Evolutionary conservation across 2,113 vertebrate genomes (phyloP), one percentile per base, ranked within the genome.

Genomic region (Festucalex cinctus): DNA sequence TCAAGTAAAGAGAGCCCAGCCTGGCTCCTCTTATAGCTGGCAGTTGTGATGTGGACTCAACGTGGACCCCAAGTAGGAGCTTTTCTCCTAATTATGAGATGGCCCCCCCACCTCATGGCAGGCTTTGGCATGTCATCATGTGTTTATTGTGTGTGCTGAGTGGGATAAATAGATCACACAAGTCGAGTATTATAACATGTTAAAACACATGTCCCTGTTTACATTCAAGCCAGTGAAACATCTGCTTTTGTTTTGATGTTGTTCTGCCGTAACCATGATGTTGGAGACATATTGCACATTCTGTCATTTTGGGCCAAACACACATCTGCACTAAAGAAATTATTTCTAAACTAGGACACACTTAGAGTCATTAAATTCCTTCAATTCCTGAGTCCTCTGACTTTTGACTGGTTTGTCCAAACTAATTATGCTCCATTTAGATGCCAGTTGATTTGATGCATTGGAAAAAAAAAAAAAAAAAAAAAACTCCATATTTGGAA

Each of bases 1-100:
- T 82, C 71, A 77, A 81, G 83, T 59, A 53, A 72, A 81, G 79
- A 75, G 84, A 87, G 81, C 77, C 53, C 70, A 73, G 79, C 77
- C 36, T 77, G 75, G 22, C 20, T 22, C 74, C 75, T 80, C 54
- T 53, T 63, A 51, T 74, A 64, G 69, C 68, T 70, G 56, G 20
- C 51, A 22, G 64, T 28, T 39, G 62, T 68, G 51, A 53, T 58
- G 49, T 68, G 59, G n/a, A 71, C 48, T 82, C 58, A 60, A 63
- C 75, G 71, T 66, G 53, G 75, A 61, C 60, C 71, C 79, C 51
- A 81, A 71, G 74, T 83, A 81, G 83, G 80, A 74, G 61, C 59
- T 82, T 73, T 63, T 69, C 77, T 85, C 79, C 79, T 80, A 72
- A 66, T 68, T 67, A 65, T 73, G 65, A 69, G 65, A 54, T 26